Evolutionary conservation across 2,113 vertebrate genomes (phyloP).

Genomic region (Peromyscus polionotus): DNA sequence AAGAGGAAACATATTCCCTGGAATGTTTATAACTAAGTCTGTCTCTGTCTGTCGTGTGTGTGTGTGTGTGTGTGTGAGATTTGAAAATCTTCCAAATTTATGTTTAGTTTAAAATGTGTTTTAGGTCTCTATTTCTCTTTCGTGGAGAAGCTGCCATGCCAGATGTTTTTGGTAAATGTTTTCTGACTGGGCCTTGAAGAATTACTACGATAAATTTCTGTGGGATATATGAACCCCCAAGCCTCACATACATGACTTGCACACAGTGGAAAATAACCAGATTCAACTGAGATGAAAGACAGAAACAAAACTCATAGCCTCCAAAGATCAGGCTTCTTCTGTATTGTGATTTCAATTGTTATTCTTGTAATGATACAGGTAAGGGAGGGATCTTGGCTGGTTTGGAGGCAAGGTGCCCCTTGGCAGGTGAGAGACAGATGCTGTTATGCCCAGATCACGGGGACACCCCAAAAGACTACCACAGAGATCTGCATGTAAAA

Average conservation of each 20-base stretch:
- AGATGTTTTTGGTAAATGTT: neutral
- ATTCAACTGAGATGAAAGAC: neutral
- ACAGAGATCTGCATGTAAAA: no score
- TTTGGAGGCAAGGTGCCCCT: no score
- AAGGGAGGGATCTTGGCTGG: no score
- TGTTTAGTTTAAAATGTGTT: neutral
- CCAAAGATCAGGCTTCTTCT: neutral
- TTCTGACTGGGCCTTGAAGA: neutral
- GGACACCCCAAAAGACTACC: no score
- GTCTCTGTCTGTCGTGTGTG: neutral
- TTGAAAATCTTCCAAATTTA: neutral
- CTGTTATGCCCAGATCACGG: no score
- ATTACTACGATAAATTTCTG: neutral
- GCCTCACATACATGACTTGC: neutral
- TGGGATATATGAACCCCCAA: neutral
- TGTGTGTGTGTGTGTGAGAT: neutral
- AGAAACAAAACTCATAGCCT: neutral
- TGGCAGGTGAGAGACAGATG: no score
- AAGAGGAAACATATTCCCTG: neutral
- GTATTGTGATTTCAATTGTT: neutral
- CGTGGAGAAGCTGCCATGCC: neutral
- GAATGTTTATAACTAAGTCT: neutral
- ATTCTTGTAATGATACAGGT: neutral
- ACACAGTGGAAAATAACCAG: neutral
- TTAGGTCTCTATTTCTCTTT: neutral